Evolutionary conservation across 2,113 vertebrate species (phyloP), one percentile per base, ranked within the genome.

Genomic region (Eubucco bourcierii): DNA sequence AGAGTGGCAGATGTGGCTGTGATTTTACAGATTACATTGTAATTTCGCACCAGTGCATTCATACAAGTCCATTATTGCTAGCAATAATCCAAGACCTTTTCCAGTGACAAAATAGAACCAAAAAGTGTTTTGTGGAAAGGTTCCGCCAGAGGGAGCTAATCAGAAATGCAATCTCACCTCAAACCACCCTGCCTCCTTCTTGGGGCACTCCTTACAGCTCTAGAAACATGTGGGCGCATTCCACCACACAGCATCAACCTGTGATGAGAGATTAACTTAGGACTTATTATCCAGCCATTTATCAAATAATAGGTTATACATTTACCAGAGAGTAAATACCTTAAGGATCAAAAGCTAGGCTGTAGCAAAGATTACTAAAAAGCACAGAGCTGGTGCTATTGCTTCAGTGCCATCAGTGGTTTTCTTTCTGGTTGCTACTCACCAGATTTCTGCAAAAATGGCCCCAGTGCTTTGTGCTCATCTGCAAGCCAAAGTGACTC

Each of bases 311-410:
- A 1, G 27, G 20, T 91, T 87, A 76, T 28, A 34, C 15, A 50
- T 71, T 87, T 34, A 78, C 89, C 10, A 58, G 3, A 17, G 1
- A 21, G 55, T 34, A 94, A 64, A 90, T 14, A 86, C 13, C 89
- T 6, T 0, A 25, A 8, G 25, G 50, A 15, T 81, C 23, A 23
- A 25, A 61, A 33, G 15, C 18, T 28, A 8, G 1, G 2, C 7
- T 19, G n/a, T 5, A 11, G 28, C 63, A 44, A 47, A 53, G 75
- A 52, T 58, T 12, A 8, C 3, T 81, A 10, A 10, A 20, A 74
- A 65, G 47, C 0, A 0, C 0, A 0, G 58, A 29, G 28, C 1
- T 52, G 50, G 10, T 31, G 2, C 56, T 2, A 0, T 7, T 25
- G 5, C 27, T 63, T 21, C 39, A 1, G 56, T 20, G 28, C 46